Evolutionary conservation across 2,113 vertebrate species (phyloP).

Genomic region (Gnathonemus longibarbis): DNA sequence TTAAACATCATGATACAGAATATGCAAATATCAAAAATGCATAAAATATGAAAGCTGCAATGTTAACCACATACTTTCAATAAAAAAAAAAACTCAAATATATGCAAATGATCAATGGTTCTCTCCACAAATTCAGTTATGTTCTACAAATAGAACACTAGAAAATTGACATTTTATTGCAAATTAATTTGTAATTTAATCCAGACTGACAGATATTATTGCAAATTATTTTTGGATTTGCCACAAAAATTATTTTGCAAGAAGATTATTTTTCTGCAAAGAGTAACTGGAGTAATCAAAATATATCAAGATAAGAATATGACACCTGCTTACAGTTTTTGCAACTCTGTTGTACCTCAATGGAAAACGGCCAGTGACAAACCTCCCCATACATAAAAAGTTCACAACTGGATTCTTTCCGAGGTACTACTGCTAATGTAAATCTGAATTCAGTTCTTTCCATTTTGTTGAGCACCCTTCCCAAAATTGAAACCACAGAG

Average conservation of each 20-base stretch:
- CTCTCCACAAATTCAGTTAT: neutral
- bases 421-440: neutral
- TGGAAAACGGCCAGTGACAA: neutral
- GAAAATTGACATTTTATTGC: neutral
- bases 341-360: neutral
- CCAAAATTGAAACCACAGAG: neutral
- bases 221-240: neutral
- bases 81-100: neutral
- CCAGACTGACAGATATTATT: neutral
- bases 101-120: neutral
- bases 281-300: neutral
- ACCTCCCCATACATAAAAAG: neutral
- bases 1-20: neutral
- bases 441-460: neutral
- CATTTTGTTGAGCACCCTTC: neutral
- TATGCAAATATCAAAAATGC: neutral
- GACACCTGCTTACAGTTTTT: neutral
- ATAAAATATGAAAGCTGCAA: neutral
- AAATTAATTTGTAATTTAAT: neutral
- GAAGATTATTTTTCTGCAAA: neutral
- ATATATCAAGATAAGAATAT: neutral
- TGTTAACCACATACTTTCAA: neutral
- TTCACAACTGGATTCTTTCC: neutral
- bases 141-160: neutral
- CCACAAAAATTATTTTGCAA: neutral